Conservation (phyloP, 2,797 vertebrate genomes). For the Phoxinus dragarum region DNA sequence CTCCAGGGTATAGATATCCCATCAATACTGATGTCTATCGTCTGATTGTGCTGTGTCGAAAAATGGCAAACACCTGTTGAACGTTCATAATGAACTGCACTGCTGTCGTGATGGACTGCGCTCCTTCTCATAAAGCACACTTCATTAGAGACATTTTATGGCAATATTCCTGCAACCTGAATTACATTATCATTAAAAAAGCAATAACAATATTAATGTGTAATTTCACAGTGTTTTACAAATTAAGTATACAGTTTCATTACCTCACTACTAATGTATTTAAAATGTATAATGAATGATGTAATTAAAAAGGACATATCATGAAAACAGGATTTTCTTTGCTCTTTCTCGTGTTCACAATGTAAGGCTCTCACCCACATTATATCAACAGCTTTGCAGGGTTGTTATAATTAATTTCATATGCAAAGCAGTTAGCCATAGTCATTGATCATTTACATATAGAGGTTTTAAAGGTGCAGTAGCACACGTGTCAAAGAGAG, state of each 20-base stretch:
- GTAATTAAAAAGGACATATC: not conserved
- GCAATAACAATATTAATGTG: constrained; percentile 45
- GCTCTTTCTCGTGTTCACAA: not conserved
- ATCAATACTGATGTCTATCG: constrained; percentile 31
- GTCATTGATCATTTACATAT: not conserved
- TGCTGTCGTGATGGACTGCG: not conserved
- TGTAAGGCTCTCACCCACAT: not conserved
- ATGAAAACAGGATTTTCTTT: not conserved
- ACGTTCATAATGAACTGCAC: constrained; percentile 26
- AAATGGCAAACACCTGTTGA: constrained; percentile 12
- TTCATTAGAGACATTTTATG: constrained; percentile 41
- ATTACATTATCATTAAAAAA: constrained; percentile 41
- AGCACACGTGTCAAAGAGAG: not conserved
- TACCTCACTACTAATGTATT: not conserved
- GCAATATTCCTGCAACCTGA: constrained; percentile 24
- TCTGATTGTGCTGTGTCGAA: constrained; percentile 26
- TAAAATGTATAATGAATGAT: not conserved
- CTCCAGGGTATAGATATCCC: constrained; percentile 31
- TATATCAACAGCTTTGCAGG: not conserved
- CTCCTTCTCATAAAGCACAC: constrained; percentile 7
- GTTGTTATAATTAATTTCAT: not conserved
- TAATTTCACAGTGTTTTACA: constrained; percentile 18
- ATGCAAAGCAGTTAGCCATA: not conserved
- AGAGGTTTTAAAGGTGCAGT: not conserved
- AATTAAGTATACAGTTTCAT: not conserved